A percentile compares a stretch with the other conserved stretches of the same genome.
Evolutionary conservation across 2,888 invertebrate genomes (phyloP).

Genomic region (Strigamia maritima): DNA sequence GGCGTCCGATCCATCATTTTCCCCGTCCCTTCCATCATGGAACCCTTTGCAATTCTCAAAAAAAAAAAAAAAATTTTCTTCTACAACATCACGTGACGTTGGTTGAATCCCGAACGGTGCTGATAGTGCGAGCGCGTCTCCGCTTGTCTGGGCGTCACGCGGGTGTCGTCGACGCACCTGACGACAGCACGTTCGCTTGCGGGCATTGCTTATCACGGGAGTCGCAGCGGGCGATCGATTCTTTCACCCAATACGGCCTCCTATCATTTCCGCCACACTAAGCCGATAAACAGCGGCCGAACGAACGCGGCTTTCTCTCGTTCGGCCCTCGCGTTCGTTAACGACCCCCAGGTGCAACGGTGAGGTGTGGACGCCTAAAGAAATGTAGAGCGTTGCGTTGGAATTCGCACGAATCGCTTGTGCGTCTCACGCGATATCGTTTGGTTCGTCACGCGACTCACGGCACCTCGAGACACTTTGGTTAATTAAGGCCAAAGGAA

Average conservation of each 20-base stretch:
- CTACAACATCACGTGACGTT: constrained; percentile 22
- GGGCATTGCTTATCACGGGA: constrained; percentile 28
- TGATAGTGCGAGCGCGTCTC: constrained; percentile 28
- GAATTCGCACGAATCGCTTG: neutral
- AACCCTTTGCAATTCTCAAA: neutral
- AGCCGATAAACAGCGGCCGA: constrained; percentile 33
- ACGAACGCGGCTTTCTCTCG: constrained; percentile 22
- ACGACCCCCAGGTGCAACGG: constrained; percentile 28
- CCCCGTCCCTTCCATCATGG: neutral
- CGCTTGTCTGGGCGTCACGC: constrained; percentile 34
- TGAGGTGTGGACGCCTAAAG: constrained; percentile 29
- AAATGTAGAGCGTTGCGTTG: neutral
- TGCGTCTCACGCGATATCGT: neutral
- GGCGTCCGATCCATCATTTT: constrained; percentile 20
- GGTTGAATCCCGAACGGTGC: constrained; percentile 27
- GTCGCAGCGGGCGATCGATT: constrained; percentile 32
- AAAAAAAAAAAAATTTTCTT: neutral
- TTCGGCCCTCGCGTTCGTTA: constrained; percentile 25
- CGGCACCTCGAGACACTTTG: neutral
- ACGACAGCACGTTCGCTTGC: constrained; percentile 32
- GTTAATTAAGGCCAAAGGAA: neutral
- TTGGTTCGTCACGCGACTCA: neutral
- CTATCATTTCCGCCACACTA: constrained; percentile 34
- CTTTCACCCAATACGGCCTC: constrained; percentile 32
- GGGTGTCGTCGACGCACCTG: constrained; percentile 34